Evolutionary conservation across 2,888 invertebrate species (phyloP).

Genomic region (Prosapia bicincta): DNA sequence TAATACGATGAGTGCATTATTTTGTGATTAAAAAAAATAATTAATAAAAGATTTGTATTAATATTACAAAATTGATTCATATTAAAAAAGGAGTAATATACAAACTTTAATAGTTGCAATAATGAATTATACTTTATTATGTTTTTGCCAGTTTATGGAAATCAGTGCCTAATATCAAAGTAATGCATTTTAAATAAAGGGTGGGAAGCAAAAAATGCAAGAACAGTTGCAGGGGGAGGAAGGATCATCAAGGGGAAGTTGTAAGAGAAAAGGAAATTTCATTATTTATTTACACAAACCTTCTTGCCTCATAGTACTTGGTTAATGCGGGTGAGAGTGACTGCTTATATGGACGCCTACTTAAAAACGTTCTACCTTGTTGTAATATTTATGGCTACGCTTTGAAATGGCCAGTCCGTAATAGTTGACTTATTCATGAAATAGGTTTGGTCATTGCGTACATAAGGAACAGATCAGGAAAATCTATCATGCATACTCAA

Average conservation of each 20-base stretch:
- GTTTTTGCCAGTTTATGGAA: neutral
- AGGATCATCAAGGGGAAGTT: neutral
- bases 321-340: neutral
- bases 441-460: neutral
- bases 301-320: neutral
- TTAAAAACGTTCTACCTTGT: neutral
- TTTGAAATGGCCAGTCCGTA: neutral
- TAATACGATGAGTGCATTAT: no score
- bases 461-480: neutral
- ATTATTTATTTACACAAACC: neutral
- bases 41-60: no score
- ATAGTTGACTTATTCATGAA: neutral
- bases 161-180: neutral
- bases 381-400: neutral
- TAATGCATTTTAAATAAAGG: neutral
- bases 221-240: neutral
- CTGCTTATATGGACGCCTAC: neutral
- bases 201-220: neutral
- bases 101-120: no score
- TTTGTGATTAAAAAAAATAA: no score
- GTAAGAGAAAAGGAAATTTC: neutral
- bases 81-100: no score
- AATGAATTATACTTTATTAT: no score
- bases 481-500: neutral
- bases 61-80: no score